Conservation (phyloP, 2,888 invertebrate species). For the Spilosoma lubricipeda region DNA sequence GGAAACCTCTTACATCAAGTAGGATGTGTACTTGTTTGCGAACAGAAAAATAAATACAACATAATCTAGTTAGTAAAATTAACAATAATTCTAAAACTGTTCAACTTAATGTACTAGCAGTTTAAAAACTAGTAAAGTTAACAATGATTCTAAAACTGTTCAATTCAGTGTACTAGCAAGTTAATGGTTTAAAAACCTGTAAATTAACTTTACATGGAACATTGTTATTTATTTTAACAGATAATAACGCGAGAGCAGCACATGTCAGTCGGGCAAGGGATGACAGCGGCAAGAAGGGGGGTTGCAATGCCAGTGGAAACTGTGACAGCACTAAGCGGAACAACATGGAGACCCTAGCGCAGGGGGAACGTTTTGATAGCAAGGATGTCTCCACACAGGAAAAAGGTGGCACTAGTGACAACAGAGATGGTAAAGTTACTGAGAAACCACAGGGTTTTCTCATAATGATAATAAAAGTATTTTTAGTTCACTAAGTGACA, state of each 20-base stretch:
- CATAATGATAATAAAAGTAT: not conserved
- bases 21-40: not conserved
- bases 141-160: not conserved
- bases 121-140: not conserved
- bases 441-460: not conserved
- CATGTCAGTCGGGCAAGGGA: conserved; percentile 78
- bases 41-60: not conserved
- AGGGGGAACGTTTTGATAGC: conserved; percentile 78
- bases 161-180: not conserved
- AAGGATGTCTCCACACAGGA: conserved; percentile 76
- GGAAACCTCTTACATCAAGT: not conserved
- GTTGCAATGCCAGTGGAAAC: conserved; percentile 76
- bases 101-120: not conserved
- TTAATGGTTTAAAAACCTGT: not conserved
- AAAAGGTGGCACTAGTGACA: conserved; percentile 64
- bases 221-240: conserved; percentile 57
- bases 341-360: conserved; percentile 83
- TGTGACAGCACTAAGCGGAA: conserved; percentile 72
- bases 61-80: not conserved
- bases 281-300: conserved; percentile 79
- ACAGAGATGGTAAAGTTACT: conserved; percentile 68
- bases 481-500: not conserved
- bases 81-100: not conserved
- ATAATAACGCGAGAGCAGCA: conserved; percentile 76
- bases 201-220: conserved; percentile 42